phyloP scores from a whole-genome alignment of 2,113 vertebrate genomes.

The Corythaeola cristata region DNA sequence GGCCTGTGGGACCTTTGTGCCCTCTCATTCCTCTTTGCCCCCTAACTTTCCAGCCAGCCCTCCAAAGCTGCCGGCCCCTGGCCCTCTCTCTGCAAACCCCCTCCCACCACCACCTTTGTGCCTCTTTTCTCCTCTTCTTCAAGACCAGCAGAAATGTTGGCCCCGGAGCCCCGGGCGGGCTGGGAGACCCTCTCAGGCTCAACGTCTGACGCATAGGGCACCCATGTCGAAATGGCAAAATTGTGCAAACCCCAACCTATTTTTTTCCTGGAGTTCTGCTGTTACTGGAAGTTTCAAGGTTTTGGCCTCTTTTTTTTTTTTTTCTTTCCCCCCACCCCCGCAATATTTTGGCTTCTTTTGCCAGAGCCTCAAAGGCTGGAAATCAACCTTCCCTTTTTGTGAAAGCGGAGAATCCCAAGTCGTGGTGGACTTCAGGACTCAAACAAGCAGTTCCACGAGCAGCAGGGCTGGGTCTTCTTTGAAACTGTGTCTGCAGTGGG shows the following conservation, averaged over 20 bases:
- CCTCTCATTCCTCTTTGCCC: not conserved
- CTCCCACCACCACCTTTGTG: not conserved
- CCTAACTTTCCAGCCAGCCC: not conserved
- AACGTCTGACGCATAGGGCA: fast-evolving
- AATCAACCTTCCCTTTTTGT: not conserved
- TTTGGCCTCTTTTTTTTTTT: not conserved
- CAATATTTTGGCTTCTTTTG: not conserved
- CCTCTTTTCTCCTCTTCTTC: not conserved
- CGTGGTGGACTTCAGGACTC: not conserved
- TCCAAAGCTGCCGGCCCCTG: not conserved
- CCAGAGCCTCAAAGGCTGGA: not conserved
- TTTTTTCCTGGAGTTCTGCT: not conserved
- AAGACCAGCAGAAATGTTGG: not conserved
- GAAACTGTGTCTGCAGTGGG: not conserved
- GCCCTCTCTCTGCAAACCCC: not conserved
- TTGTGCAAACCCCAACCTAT: not conserved
- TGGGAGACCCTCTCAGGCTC: not conserved
- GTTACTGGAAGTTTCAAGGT: not conserved
- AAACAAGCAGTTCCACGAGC: not conserved
- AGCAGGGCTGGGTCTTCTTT: not conserved
- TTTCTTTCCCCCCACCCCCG: too few species aligned
- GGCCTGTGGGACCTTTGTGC: not conserved
- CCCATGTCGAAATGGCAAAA: fast-evolving
- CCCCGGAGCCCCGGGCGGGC: fast-evolving
- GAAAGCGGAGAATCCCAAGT: not conserved